Percentiles rank a stretch among this genome's conserved stretches.
phyloP scores from a whole-genome alignment of 2,797 vertebrate species.

The Xenopus petersii region DNA sequence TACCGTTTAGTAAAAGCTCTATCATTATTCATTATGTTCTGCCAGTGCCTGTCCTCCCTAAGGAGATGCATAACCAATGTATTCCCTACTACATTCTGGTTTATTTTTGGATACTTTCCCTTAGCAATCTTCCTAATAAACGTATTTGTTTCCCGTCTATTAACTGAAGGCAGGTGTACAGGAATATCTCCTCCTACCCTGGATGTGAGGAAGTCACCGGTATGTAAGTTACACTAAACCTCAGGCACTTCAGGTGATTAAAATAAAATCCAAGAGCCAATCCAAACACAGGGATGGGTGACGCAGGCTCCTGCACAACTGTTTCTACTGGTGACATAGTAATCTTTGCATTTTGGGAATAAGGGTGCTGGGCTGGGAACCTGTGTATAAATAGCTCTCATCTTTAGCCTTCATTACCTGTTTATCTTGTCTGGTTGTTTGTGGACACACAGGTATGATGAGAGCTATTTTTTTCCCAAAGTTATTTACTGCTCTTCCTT shows the following conservation, averaged over 20 bases:
- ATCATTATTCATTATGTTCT: not conserved
- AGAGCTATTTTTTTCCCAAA: not conserved
- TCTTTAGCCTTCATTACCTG: slow-evolving; percentile 14
- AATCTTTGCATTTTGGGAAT: slow-evolving; percentile 40
- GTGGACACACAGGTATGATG: slow-evolving; percentile 36
- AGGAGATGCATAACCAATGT: not conserved
- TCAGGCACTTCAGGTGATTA: slow-evolving; percentile 27
- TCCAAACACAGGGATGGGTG: slow-evolving; percentile 23
- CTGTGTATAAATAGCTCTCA: slow-evolving; percentile 5
- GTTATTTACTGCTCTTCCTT: not conserved
- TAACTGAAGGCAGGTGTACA: not conserved
- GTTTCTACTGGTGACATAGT: slow-evolving; percentile 39
- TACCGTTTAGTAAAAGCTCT: not conserved
- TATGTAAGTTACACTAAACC: slow-evolving; percentile 1
- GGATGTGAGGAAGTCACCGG: not conserved
- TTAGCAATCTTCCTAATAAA: slow-evolving; percentile 40
- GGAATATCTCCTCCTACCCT: slow-evolving; percentile 12
- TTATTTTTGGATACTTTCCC: slow-evolving; percentile 45
- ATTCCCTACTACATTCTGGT: slow-evolving; percentile 29
- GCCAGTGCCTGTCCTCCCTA: not conserved
- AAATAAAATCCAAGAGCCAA: slow-evolving; percentile 19
- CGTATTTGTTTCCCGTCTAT: slow-evolving; percentile 5
- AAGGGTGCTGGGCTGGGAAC: not conserved
- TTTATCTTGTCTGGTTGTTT: slow-evolving; percentile 24
- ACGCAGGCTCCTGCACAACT: slow-evolving; percentile 7